Conservation (phyloP, 1,140 invertebrate species). For the Hylaeus anthracinus region DNA sequence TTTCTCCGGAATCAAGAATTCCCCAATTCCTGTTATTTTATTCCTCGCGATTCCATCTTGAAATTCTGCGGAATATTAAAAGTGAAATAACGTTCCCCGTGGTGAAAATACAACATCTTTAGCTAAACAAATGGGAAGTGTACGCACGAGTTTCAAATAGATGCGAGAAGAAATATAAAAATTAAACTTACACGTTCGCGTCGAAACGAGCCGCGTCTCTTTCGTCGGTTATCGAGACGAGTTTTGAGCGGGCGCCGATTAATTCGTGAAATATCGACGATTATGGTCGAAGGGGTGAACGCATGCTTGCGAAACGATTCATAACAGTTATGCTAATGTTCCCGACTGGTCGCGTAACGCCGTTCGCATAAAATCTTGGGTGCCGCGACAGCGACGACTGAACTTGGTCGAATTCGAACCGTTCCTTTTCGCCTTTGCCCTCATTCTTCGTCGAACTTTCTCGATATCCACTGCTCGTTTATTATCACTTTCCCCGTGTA, state of each 20-base stretch:
- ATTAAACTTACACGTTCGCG: neutral
- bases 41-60: no score
- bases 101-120: no score
- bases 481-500: conserved; percentile 27
- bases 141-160: no score
- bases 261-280: conserved; percentile 54
- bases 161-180: no score
- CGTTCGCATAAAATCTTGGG: neutral
- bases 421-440: conserved; percentile 31
- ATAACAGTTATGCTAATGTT: conserved; percentile 34
- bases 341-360: conserved; percentile 38
- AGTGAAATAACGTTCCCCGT: no score
- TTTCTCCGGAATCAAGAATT: neutral
- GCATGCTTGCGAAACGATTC: conserved; percentile 28
- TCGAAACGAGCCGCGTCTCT: no score
- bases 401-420: conserved; percentile 30
- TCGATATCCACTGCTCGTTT: neutral
- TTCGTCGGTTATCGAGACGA: conserved; percentile 9
- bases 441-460: conserved; percentile 21
- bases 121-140: no score
- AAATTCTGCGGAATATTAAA: no score
- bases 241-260: conserved; percentile 33
- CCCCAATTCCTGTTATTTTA: neutral
- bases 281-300: conserved; percentile 14
- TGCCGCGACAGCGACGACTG: conserved; percentile 32